Conservation (phyloP, 1,140 invertebrate species). For the Limonius californicus region DNA sequence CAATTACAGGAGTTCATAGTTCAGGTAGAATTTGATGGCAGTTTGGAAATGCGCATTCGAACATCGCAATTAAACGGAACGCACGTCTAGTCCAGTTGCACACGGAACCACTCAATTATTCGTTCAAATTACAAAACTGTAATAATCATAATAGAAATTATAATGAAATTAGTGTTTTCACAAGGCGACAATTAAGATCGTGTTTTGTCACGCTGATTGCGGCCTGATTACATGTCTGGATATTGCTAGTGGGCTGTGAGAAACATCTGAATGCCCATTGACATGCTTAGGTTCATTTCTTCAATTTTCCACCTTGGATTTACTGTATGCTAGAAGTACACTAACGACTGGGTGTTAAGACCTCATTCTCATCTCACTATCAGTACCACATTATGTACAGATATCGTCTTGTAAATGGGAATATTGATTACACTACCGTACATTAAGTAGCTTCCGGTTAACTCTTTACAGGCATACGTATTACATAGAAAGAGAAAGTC, state of each 20-base stretch:
- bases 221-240: not conserved
- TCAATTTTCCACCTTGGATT: too few species aligned
- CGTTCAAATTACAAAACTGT: slow-evolving; percentile 5
- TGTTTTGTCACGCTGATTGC: slow-evolving; percentile 6
- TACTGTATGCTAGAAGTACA: too few species aligned
- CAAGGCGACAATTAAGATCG: slow-evolving; percentile 9
- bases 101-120: not conserved
- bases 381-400: too few species aligned
- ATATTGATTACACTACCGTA: too few species aligned
- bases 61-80: not conserved
- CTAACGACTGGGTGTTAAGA: too few species aligned
- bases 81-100: not conserved
- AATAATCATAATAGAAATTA: slow-evolving; percentile 1
- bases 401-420: too few species aligned
- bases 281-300: too few species aligned
- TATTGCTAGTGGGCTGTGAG: not conserved
- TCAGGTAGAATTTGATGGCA: not conserved
- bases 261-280: not conserved
- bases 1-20: not conserved
- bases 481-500: too few species aligned
- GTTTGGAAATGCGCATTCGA: not conserved
- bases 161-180: slow-evolving; percentile 9
- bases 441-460: too few species aligned
- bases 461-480: too few species aligned
- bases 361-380: too few species aligned